These are phyloP conservation scores for Polia nebulosa DNA, from an alignment of 2,888 invertebrate genomes.

Conservation along the genomic window DNA sequence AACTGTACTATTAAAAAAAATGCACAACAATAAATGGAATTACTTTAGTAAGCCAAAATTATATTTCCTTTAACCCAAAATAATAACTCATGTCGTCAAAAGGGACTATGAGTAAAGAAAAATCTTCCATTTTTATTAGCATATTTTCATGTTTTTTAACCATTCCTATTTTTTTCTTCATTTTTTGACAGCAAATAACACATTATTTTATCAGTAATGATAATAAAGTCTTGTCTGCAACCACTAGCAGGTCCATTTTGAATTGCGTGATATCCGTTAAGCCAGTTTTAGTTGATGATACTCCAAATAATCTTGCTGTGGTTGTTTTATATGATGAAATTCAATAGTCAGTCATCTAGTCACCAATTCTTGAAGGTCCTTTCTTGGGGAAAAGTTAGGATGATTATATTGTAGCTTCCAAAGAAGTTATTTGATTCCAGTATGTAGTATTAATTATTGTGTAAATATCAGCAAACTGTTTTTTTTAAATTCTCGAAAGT, in stretches of 20 bases:
- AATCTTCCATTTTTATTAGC: constrained; percentile 10
- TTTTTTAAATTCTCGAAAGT: not conserved
- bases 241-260: not conserved
- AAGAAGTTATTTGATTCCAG: not conserved
- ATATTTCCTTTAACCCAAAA: constrained; percentile 29
- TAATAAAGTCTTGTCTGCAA: not conserved
- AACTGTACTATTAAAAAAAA: not conserved
- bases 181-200: not conserved
- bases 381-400: not conserved
- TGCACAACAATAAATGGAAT: constrained; percentile 16
- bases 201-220: not conserved
- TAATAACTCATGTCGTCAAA: constrained; percentile 77
- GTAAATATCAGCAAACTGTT: not conserved
- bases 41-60: constrained; percentile 37
- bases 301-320: not conserved
- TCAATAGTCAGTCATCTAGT: not conserved
- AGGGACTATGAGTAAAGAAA: constrained; percentile 79
- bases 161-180: not conserved
- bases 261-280: not conserved
- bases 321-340: not conserved
- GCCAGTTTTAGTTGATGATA: not conserved
- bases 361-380: not conserved
- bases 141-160: constrained; percentile 4
- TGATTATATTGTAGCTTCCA: constrained; percentile 4
- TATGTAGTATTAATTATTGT: not conserved